Conservation (phyloP, 2,797 vertebrate species). For the Limnodromus scolopaceus region DNA sequence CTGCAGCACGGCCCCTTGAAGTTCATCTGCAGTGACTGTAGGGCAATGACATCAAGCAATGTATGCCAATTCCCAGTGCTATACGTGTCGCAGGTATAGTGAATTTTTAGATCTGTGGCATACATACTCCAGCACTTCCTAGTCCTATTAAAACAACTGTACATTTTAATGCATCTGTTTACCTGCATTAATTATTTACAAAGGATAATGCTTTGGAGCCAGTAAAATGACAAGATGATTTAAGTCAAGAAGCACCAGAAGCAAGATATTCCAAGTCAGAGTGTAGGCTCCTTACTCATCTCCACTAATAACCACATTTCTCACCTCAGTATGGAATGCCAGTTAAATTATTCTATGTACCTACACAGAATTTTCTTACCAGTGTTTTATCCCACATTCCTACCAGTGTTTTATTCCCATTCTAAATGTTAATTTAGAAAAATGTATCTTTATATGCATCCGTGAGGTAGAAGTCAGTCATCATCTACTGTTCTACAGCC, state of each 20-base stretch:
- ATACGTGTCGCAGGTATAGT: rapidly evolving
- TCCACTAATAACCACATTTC: background rate
- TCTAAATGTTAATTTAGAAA: background rate
- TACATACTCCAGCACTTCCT: background rate
- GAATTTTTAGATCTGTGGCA: background rate
- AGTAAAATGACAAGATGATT: background rate
- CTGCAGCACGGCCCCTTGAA: background rate
- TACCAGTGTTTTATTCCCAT: background rate
- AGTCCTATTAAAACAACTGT: background rate
- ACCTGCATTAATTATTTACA: background rate
- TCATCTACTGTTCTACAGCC: background rate
- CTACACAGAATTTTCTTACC: background rate
- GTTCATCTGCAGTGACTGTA: background rate
- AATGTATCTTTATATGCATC: background rate
- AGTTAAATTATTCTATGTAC: background rate
- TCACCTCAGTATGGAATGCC: background rate
- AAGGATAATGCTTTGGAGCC: background rate
- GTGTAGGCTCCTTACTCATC: background rate
- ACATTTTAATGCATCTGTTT: background rate
- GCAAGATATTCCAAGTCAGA: background rate
- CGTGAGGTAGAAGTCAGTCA: background rate
- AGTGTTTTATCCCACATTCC: background rate
- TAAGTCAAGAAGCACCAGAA: background rate
- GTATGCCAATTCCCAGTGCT: background rate
- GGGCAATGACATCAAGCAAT: background rate